A percentile compares a stretch with the other conserved stretches of the same genome.
Conservation (phyloP, 2,797 vertebrate species). For the Diglossa cyanea region DNA sequence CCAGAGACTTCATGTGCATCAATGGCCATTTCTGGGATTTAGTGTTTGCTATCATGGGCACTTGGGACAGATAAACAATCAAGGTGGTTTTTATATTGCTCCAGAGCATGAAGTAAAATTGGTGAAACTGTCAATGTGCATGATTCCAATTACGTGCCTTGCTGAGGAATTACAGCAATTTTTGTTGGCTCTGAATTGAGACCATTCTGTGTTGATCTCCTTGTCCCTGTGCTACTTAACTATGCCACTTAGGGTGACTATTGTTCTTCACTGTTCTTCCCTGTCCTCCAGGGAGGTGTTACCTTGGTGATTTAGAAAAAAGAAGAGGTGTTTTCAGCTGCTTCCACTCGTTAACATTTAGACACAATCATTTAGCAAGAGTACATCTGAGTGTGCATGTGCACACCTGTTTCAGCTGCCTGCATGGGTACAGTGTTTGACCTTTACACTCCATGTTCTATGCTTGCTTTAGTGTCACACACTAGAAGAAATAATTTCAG, state of each 20-base stretch:
- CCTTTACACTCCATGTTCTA: neutral
- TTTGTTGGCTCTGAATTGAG: neutral
- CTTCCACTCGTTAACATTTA: neutral
- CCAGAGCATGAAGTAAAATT: neutral
- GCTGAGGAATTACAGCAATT: constrained; percentile 1
- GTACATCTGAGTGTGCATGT: neutral
- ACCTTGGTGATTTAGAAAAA: neutral
- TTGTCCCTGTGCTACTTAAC: neutral
- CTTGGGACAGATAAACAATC: neutral
- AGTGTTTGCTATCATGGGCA: neutral
- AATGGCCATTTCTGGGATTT: neutral
- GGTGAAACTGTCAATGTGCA: neutral
- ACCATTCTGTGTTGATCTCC: neutral
- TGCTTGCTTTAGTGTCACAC: neutral
- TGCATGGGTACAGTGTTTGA: neutral
- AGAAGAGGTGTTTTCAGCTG: neutral
- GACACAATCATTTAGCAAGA: neutral
- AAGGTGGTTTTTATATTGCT: neutral
- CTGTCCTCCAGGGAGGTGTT: neutral
- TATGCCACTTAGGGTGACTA: neutral
- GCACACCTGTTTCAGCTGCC: accelerated
- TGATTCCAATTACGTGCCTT: neutral
- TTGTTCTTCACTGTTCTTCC: neutral
- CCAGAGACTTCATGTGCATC: neutral
- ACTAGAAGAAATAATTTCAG: neutral